Base-by-base conservation (phyloP, 1,140 invertebrate genomes). In the Anagrus nilaparvatae region DNA sequence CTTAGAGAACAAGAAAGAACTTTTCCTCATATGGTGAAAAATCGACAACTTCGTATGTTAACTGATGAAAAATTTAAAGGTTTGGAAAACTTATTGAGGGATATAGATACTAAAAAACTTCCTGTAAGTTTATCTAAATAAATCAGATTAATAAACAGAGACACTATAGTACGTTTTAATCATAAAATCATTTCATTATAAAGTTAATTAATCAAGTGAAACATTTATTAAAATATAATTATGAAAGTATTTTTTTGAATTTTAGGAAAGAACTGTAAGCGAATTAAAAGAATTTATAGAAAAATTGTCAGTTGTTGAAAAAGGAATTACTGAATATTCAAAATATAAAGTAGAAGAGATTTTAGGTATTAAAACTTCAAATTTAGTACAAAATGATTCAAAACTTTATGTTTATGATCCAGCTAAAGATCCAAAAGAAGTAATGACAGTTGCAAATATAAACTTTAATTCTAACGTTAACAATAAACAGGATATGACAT, bases 71-170 rank as follows among this genome's bases (percentile, higher is more conserved):
- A 49, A 36, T 35, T 63, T 6, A 55, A 52, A 42, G 30, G 49
- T 17, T 42, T 46, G 8, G 46, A 48, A 16, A 49, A 50, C 35
- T 60, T 55, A 50, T 40, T 63, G 0, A 52, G 36, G n/a, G 49
- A 60, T 9, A 51, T 60, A 49, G 52, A 67, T 51, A 56, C 58
- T 60, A 67, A 54, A 62, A 65, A 68, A 52, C 43, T 64, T 56
- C 56, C 65, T 51, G 65, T 68, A 64, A 68, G 65, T 68, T 58
- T 54, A n/a, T n/a, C 46, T 19, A 40, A 46, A 40, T 43, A 29
- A 16, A 16, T 25, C 27, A 28, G 50, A 45, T 44, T 29, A 14
- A 39, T 29, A 35, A 33, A n/a, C 10, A 29, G 4, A 5, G 25
- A 27, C 8, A 19, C 13, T 13, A 27, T 3, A 28, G 25, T 39